These are phyloP conservation scores for Lophotis ruficrista DNA, from an alignment of 2,113 vertebrate species.

Conservation along the genomic window DNA sequence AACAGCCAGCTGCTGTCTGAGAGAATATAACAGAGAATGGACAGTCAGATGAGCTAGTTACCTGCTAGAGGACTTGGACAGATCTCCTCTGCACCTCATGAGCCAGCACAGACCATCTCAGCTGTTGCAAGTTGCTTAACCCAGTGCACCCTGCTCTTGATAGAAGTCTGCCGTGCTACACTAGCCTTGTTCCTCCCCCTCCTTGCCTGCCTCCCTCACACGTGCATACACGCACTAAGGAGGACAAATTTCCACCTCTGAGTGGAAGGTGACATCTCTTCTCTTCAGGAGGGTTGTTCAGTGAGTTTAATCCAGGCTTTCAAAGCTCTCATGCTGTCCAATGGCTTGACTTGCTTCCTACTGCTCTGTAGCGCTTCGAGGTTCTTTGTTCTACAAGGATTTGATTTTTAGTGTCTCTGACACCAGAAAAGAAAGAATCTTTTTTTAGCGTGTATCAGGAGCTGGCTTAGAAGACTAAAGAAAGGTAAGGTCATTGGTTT, in stretches of 20 bases:
- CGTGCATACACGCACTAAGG: not conserved
- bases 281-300: constrained; percentile 1
- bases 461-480: not conserved
- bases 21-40: not conserved
- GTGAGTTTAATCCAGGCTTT: constrained; percentile 4
- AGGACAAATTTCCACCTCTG: constrained; percentile 5
- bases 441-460: not conserved
- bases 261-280: constrained; percentile 24
- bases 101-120: not conserved
- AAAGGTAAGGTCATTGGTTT: not conserved
- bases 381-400: constrained; percentile 11
- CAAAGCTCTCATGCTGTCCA: not conserved
- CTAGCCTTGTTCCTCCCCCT: not conserved
- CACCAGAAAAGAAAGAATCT: not conserved
- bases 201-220: not conserved
- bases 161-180: not conserved
- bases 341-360: constrained; percentile 12
- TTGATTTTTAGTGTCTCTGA: constrained; percentile 20
- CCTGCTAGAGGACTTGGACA: not conserved
- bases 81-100: not conserved
- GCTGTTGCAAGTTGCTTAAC: not conserved
- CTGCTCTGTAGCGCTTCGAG: not conserved
- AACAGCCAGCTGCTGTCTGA: not conserved
- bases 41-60: not conserved
- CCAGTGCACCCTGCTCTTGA: not conserved